Evolutionary conservation across 2,113 vertebrate species (phyloP).

Genomic region (Nothocercus nigrocapillus): DNA sequence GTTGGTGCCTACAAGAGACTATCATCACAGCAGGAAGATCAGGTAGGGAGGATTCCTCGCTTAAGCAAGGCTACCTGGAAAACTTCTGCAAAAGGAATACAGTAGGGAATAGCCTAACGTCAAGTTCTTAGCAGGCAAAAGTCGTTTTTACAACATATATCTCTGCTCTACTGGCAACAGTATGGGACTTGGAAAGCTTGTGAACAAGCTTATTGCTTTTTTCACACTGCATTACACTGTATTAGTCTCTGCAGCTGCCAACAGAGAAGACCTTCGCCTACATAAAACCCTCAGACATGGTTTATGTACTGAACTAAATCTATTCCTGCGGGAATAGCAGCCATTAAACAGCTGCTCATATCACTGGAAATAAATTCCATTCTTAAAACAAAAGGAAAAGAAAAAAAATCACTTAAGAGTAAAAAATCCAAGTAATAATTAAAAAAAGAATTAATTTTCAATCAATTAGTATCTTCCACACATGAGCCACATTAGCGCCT

Average conservation of each 20-base stretch:
- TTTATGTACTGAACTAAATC: not conserved
- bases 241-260: not conserved
- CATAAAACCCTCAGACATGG: not conserved
- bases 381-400: not conserved
- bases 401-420: not conserved
- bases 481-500: not conserved
- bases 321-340: not conserved
- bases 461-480: slow-evolving; percentile 38
- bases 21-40: not conserved
- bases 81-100: not conserved
- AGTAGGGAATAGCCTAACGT: not conserved
- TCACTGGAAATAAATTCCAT: slow-evolving; percentile 8
- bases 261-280: not conserved
- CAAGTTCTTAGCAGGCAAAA: not conserved
- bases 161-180: not conserved
- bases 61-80: not conserved
- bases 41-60: not conserved
- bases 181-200: not conserved
- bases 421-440: slow-evolving; percentile 6
- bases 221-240: not conserved
- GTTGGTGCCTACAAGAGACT: not conserved
- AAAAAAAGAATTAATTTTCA: slow-evolving; percentile 24
- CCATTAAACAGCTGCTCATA: not conserved
- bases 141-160: not conserved
- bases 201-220: not conserved